phyloP scores from a whole-genome alignment of 2,113 vertebrate species.

The Mohoua ochrocephala region DNA sequence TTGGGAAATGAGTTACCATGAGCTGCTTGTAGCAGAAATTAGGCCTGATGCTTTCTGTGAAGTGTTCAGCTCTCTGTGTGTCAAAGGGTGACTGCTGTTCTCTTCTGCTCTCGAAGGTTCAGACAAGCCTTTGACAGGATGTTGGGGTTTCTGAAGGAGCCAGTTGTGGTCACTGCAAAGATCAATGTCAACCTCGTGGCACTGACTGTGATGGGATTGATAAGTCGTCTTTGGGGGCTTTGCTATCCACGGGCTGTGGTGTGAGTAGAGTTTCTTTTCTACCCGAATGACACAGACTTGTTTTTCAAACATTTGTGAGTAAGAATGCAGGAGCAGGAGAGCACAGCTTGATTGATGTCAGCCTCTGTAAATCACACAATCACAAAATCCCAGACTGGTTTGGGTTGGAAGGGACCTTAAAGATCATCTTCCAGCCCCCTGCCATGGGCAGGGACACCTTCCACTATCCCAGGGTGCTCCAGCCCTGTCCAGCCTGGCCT shows the following conservation, averaged over 20 bases:
- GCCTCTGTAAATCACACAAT: background rate
- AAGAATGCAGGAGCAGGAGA: background rate
- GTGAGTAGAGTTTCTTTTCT: slow-evolving; percentile 73
- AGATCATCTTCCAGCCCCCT: background rate
- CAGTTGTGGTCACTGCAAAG: slow-evolving; percentile 74
- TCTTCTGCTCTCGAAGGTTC: background rate
- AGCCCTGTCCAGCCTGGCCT: background rate
- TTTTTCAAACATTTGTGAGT: background rate
- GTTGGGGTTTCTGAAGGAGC: slow-evolving; percentile 72
- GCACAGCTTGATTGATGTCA: background rate
- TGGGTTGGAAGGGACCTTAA: background rate
- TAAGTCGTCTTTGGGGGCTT: slow-evolving; percentile 80
- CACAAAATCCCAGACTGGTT: background rate
- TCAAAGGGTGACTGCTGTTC: background rate
- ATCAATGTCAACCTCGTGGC: slow-evolving; percentile 80
- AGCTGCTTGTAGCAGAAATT: background rate
- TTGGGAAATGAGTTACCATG: background rate
- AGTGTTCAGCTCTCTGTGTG: background rate
- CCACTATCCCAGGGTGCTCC: background rate
- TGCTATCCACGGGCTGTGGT: slow-evolving; percentile 85
- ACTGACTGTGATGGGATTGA: slow-evolving; percentile 72
- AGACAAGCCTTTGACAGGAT: slow-evolving; percentile 47
- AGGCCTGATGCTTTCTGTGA: background rate
- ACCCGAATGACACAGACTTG: background rate
- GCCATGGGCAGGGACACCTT: background rate